Conservation (phyloP, 2,113 vertebrate genomes). For the Corythaeola cristata region DNA sequence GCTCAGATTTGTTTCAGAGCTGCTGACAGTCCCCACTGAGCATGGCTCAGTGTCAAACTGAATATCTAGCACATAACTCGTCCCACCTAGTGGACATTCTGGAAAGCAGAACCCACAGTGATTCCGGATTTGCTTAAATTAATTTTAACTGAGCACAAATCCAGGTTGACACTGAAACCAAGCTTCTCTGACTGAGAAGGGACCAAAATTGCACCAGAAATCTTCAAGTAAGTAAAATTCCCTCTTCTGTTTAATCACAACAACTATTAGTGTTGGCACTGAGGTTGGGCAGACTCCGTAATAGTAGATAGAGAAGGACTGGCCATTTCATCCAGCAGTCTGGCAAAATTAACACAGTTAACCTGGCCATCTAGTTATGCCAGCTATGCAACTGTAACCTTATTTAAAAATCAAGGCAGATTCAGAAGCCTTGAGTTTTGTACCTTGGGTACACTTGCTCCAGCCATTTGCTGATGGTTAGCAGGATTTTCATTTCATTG, state of each 20-base stretch:
- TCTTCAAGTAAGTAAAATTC: background rate
- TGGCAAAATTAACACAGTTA: background rate
- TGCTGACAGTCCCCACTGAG: background rate
- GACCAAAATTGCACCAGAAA: background rate
- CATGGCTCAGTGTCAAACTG: background rate
- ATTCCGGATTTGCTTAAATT: background rate
- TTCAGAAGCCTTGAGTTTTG: background rate
- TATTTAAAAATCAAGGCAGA: background rate
- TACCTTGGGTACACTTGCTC: slow-evolving; percentile 90
- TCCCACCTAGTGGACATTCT: background rate
- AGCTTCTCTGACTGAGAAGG: background rate
- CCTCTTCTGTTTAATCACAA: background rate
- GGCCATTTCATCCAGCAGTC: background rate
- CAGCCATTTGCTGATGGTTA: slow-evolving; percentile 88
- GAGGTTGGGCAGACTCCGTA: background rate
- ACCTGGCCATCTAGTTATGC: background rate
- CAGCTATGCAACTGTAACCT: background rate
- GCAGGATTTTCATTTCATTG: slow-evolving; percentile 88
- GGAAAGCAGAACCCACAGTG: background rate
- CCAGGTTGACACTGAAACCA: background rate
- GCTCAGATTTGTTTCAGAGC: background rate
- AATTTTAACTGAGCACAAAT: background rate
- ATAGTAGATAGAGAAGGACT: accelerated
- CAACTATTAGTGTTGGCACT: background rate
- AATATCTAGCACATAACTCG: background rate